Percentiles rank a stretch among this genome's conserved stretches.
Evolutionary conservation across 2,797 vertebrate species (phyloP).

Genomic region (Hoplostethus atlanticus): DNA sequence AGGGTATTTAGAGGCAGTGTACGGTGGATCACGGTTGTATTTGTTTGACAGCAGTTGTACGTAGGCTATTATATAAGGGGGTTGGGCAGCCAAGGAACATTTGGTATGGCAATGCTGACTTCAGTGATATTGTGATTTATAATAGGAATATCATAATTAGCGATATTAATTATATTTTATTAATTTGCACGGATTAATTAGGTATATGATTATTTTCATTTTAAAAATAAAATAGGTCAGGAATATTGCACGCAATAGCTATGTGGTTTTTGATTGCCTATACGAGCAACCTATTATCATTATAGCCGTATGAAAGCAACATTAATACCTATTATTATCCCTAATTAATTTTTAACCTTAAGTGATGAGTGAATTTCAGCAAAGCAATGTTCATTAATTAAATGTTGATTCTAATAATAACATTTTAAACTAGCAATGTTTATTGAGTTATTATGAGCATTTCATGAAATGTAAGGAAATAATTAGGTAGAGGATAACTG

Average conservation of each 20-base stretch:
- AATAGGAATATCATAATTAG: slow-evolving; percentile 53
- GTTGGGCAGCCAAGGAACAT: slow-evolving; percentile 49
- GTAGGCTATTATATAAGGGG: slow-evolving; percentile 33
- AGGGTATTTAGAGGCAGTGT: neutral
- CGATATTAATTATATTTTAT: slow-evolving; percentile 66
- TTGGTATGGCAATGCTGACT: slow-evolving; percentile 25
- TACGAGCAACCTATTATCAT: neutral
- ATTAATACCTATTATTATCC: too few relatives aligned
- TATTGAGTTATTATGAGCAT: slow-evolving; percentile 10
- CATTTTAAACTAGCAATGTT: slow-evolving; percentile 17
- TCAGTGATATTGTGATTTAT: slow-evolving; percentile 46
- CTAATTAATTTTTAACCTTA: slow-evolving; percentile 1
- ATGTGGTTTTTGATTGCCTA: neutral
- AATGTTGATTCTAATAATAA: neutral
- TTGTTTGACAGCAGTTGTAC: slow-evolving; percentile 27
- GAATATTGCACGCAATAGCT: neutral
- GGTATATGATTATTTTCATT: slow-evolving; percentile 26
- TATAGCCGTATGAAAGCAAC: neutral
- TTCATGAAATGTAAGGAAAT: slow-evolving; percentile 9
- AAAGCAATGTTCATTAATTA: neutral
- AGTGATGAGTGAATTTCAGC: neutral
- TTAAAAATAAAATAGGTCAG: slow-evolving; percentile 5
- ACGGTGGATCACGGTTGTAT: slow-evolving; percentile 4
- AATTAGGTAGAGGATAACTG: neutral
- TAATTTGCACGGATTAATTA: slow-evolving; percentile 67